Evolutionary conservation across 2,888 invertebrate species (phyloP), one percentile per base, ranked within the genome.

Genomic region (Aromia moschata): DNA sequence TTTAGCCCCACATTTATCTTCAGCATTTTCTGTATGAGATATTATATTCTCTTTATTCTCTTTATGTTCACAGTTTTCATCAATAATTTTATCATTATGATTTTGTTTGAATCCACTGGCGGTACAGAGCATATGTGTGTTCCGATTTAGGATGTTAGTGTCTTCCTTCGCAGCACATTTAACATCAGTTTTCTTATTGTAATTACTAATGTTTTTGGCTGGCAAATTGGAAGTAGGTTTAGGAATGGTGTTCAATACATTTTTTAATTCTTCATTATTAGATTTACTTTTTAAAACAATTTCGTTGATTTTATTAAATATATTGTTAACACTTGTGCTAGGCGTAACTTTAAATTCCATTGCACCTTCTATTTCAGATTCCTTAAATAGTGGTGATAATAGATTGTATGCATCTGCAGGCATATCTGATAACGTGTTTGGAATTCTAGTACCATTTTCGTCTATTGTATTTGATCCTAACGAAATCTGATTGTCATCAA

Each of bases 221-320:
- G 40, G n/a, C 2, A 20, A 38, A 1, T 49, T 9, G 7, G 15
- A 49, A 4, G 3, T 30, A 0, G 15, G 15, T 10, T 38, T 40
- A n/a, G 49, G 49, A n/a, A 49, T 49, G 2, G 20, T n/a, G 14
- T 16, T 40, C 11, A 40, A 16, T 0, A 49, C 49, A n/a, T 38
- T 38, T 40, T 49, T 20, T 25, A 40, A 15, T 30, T 38, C 49
- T 5, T 37, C 38, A 25, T 40, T 38, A 11, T 49, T 49, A 25
- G 38, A 37, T 25, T 40, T 49, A 25, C 49, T 49, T 2, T 15
- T 38, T 10, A 49, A n/a, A 10, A 49, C 20, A 10, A 49, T 49
- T 30, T 49, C 49, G 3, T 49, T 38, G 7, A 49, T 38, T 30
- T 49, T 49, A 10, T 49, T 25, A 12, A 49, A 49, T 12, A 49